Conservation (phyloP, 2,888 invertebrate species). For the Heterodera filipjevi region DNA sequence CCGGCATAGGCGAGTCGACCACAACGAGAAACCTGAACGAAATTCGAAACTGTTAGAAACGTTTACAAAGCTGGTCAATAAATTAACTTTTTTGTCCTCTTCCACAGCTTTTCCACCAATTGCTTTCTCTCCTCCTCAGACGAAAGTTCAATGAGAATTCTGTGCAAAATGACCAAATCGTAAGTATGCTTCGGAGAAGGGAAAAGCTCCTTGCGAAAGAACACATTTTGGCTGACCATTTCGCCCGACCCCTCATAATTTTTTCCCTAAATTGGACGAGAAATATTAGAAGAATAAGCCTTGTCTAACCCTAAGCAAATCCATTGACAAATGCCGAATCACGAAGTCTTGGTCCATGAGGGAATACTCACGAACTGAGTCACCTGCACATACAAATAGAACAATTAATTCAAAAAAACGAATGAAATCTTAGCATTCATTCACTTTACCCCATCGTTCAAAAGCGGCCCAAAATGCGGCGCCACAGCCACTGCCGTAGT, state of each 20-base stretch:
- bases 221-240: slow-evolving; percentile 50
- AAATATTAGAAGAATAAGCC: neutral
- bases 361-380: slow-evolving; percentile 79
- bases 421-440: no score
- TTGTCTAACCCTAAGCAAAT: slow-evolving; percentile 53
- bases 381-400: no score
- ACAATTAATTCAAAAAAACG: no score
- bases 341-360: slow-evolving; percentile 80
- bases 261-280: slow-evolving; percentile 23
- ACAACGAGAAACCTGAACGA: slow-evolving; percentile 52
- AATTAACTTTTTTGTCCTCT: slow-evolving; percentile 57
- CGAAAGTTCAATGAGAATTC: slow-evolving; percentile 52
- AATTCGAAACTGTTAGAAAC: no score
- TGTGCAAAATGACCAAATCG: slow-evolving; percentile 60
- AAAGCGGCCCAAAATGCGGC: slow-evolving; percentile 78
- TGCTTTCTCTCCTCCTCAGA: slow-evolving; percentile 51
- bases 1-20: slow-evolving; percentile 55
- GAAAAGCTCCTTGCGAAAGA: slow-evolving; percentile 54
- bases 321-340: slow-evolving; percentile 77
- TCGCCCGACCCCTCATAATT: slow-evolving; percentile 37
- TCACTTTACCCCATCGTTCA: slow-evolving; percentile 68
- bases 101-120: slow-evolving; percentile 54
- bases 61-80: no score
- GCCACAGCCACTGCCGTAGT: slow-evolving; percentile 89
- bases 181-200: slow-evolving; percentile 56